These are phyloP conservation scores for Microdon myrmicae DNA, from an alignment of 2,888 invertebrate species.

Conservation along the genomic window DNA sequence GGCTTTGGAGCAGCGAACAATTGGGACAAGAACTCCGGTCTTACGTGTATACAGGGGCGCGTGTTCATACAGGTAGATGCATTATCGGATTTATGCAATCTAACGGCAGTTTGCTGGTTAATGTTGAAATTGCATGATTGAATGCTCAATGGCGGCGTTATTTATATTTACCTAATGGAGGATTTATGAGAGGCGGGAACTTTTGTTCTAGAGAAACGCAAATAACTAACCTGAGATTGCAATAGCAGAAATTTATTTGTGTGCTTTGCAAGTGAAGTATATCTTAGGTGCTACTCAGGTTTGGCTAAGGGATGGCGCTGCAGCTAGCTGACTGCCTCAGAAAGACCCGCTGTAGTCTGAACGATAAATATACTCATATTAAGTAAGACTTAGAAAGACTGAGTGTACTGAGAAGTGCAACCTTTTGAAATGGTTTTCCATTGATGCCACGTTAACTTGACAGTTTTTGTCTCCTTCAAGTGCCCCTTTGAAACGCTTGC, in stretches of 20 bases:
- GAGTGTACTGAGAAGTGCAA: too few relatives aligned
- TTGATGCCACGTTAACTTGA: too few relatives aligned
- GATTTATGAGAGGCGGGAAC: constrained; percentile 27
- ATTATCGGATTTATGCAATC: constrained; percentile 47
- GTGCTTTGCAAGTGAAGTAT: too few relatives aligned
- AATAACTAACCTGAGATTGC: too few relatives aligned
- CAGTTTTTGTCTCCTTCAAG: too few relatives aligned
- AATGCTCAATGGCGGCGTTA: constrained; percentile 47
- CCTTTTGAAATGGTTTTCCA: too few relatives aligned
- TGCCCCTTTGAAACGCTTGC: too few relatives aligned
- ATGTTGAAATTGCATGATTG: constrained; percentile 52
- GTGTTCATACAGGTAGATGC: constrained; percentile 8
- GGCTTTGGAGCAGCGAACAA: constrained; percentile 19
- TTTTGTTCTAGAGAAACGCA: too few relatives aligned
- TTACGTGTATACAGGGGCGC: constrained; percentile 1
- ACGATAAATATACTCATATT: too few relatives aligned
- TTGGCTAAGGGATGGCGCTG: constrained; percentile 14
- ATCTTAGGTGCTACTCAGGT: background rate
- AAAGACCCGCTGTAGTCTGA: constrained; percentile 54
- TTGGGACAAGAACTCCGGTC: constrained; percentile 38
- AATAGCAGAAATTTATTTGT: too few relatives aligned
- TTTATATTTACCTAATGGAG: constrained; percentile 27
- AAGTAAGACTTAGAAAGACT: too few relatives aligned
- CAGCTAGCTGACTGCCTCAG: constrained; percentile 51
- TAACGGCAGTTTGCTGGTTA: constrained; percentile 46